Percentiles rank a stretch among this genome's conserved stretches.
Evolutionary conservation across 2,113 vertebrate genomes (phyloP).

Genomic region (Lathamus discolor): DNA sequence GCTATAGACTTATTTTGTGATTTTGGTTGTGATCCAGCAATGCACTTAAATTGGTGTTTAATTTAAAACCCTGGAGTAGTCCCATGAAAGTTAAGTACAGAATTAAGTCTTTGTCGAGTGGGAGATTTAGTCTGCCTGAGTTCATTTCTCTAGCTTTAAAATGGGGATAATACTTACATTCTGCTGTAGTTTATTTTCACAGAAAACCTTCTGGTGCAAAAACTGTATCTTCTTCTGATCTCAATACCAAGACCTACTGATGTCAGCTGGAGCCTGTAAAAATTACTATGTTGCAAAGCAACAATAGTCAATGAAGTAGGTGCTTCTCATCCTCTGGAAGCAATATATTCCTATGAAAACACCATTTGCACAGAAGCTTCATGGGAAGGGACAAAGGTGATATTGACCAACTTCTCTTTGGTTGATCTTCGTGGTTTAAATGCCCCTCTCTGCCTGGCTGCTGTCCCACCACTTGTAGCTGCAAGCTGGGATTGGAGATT

Average conservation of each 20-base stretch:
- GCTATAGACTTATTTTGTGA: not conserved
- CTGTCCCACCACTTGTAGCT: not conserved
- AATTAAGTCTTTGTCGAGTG: constrained; percentile 14
- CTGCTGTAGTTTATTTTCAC: constrained; percentile 9
- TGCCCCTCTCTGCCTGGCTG: not conserved
- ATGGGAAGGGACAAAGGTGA: fast-evolving
- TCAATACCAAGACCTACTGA: not conserved
- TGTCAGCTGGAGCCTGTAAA: not conserved
- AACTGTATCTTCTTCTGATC: not conserved
- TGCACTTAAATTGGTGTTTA: constrained; percentile 25
- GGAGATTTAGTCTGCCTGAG: constrained; percentile 1
- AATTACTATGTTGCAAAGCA: not conserved
- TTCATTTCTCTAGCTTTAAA: not conserved
- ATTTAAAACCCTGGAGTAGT: constrained; percentile 33
- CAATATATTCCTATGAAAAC: not conserved
- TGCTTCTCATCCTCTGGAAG: not conserved
- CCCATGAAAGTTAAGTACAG: not conserved
- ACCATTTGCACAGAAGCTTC: not conserved
- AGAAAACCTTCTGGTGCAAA: not conserved
- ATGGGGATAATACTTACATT: constrained; percentile 5
- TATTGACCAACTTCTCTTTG: not conserved
- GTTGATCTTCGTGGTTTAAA: not conserved
- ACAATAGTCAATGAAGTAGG: not conserved
- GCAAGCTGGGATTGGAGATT: not conserved
- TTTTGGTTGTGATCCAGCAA: constrained; percentile 39